Evolutionary conservation across 2,888 invertebrate genomes (phyloP), one percentile per base, ranked within the genome.

Genomic region (Reticulitermes lucifugus): DNA sequence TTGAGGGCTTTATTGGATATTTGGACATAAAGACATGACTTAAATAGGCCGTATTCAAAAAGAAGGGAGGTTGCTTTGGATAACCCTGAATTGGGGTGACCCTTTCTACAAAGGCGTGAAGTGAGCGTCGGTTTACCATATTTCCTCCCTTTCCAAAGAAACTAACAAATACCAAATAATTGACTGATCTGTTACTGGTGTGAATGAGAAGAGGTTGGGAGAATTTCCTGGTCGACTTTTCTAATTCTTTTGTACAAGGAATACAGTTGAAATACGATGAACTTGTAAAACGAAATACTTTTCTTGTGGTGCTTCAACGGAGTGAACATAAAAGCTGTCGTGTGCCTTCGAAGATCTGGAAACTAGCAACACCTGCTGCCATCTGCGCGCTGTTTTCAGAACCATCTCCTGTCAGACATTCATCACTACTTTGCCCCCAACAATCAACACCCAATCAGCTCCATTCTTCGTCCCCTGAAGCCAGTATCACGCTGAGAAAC

Each of bases 141-240:
- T 9, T 29, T 29, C 18, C 55, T 55, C 55, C 55, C 73, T 21
- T 73, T 73, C 21, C 73, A 41, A 55, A 73, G 82, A 59, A 65
- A 46, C n/a, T 75, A 70, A 85, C 85, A 85, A 85, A 79, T 79
- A 82, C 77, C 85, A 41, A 85, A 79, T 85, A 85, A 85, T 85
- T 85, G 85, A 83, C 83, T 79, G 85, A 85, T 85, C 83, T 79
- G 79, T 85, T 83, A 77, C 83, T n/a, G 77, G 43, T 29, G 73
- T 35, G 35, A 73, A 70, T 70, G 70, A 70, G 70, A 29, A 55
- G 55, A 55, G 55, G 55, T 55, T 55, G 55, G 18, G 14, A 55
- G 18, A 55, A 55, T 55, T 55, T 55, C 55, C 55, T 55, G 55
- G 55, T 29, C 70, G 70, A 70, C 25, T 29, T 29, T n/a, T 70